Evolutionary conservation across 2,797 vertebrate genomes (phyloP), one percentile per base, ranked within the genome.

Genomic region (Propithecus deckenii): DNA sequence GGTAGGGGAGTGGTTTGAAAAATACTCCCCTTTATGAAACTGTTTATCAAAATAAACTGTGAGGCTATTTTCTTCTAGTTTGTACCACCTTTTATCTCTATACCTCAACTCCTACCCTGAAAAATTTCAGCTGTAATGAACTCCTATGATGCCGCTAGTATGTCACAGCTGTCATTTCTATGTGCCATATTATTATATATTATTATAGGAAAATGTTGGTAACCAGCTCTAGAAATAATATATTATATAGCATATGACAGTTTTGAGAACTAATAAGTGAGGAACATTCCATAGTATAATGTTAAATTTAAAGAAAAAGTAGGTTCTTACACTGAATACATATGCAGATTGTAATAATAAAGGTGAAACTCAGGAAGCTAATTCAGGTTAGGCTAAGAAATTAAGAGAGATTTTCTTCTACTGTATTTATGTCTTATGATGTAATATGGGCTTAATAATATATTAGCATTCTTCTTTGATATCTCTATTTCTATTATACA

Each of bases 141-240:
- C 10, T 57, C 7, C 23, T 78, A 15, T 3, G 11, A 78, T 65
- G 9, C 7, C 10, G 18, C 72, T 79, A 35, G 9, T 83, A 57
- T 52, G n/a, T 59, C 81, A 83, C 0, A 86, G 20, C 55, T 94
- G 30, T 94, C 52, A 95, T 67, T 65, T 46, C 38, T 91, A 25
- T 48, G 32, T 74, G 52, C 55, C 57, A 72, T 93, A 17, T 91
- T 92, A 79, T 79, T 93, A 76, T 1, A 92, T 93, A 17, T 91
- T 86, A 71, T 83, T 93, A 80, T 0, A 94, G 52, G 28, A 87
- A 94, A 91, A 81, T 65, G 22, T 84, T 79, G 52, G 11, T 89
- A 91, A 81, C 23, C 23, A 95, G 15, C 38, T 95, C 17, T 89
- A 84, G 43, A 92, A 97, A 67, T 72, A 91, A 95, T 67, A 76